phyloP scores from a whole-genome alignment of 1,140 invertebrate genomes.

The Brachionus asplanchnoidis region DNA sequence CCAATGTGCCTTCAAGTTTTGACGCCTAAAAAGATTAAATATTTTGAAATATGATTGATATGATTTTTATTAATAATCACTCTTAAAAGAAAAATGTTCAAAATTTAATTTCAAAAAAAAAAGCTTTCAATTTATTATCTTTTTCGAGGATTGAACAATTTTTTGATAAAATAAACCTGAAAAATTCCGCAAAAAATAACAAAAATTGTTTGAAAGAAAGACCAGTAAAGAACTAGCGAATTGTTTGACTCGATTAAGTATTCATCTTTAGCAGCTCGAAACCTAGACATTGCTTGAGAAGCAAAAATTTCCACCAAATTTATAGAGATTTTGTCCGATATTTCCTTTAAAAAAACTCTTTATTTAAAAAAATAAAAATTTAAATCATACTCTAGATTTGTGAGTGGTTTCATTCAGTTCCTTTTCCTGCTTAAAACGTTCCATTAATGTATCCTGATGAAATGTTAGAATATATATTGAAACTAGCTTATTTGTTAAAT shows the following conservation, averaged over 20 bases:
- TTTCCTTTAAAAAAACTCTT: background rate
- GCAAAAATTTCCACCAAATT: constrained; percentile 34
- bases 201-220: constrained; percentile 28
- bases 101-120: background rate
- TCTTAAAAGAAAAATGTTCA: no score
- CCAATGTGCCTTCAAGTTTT: no score
- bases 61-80: no score
- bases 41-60: no score
- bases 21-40: no score
- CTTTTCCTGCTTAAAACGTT: background rate
- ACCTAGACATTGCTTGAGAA: constrained; percentile 35
- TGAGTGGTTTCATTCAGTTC: constrained; percentile 30
- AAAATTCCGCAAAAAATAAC: constrained; percentile 1
- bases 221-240: constrained; percentile 29
- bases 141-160: constrained; percentile 13
- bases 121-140: background rate
- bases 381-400: background rate
- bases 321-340: constrained; percentile 7
- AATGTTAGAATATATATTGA: constrained; percentile 34
- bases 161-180: constrained; percentile 38
- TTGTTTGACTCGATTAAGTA: constrained; percentile 31
- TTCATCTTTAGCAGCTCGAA: constrained; percentile 1
- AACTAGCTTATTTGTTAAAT: background rate
- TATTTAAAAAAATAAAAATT: background rate
- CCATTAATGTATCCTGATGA: constrained; percentile 23